A percentile compares a stretch with the other conserved stretches of the same genome.
phyloP scores from a whole-genome alignment of 2,797 vertebrate species.

The Channallabes apus region DNA sequence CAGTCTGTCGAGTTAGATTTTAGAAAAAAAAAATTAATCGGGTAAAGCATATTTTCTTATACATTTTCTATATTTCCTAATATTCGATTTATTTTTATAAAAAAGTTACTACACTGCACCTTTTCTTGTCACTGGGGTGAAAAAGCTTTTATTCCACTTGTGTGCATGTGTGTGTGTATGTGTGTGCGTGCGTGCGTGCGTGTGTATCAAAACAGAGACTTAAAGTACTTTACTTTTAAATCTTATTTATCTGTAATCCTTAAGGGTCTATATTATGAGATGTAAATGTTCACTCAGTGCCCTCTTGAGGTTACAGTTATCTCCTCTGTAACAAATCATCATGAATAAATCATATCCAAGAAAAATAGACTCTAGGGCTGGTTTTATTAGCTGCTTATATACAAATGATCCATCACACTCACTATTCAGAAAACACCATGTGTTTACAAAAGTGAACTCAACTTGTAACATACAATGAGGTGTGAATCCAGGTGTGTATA shows the following conservation, averaged over 20 bases:
- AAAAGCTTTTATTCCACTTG: not conserved
- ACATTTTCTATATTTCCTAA: too few relatives aligned
- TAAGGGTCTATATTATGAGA: not conserved
- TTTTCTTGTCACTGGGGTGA: not conserved
- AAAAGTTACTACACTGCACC: not conserved
- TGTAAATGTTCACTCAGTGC: not conserved
- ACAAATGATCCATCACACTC: not conserved
- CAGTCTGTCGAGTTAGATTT: not conserved
- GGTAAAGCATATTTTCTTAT: not conserved
- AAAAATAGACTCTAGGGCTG: not conserved
- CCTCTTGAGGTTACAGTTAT: too few relatives aligned
- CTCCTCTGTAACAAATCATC: not conserved
- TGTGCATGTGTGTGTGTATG: too few relatives aligned
- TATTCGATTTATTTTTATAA: not conserved
- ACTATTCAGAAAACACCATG: not conserved
- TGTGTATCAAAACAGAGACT: not conserved
- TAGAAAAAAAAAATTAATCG: too few relatives aligned
- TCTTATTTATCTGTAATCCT: not conserved
- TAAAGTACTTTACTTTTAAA: not conserved
- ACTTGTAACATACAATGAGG: not conserved
- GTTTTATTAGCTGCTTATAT: not conserved
- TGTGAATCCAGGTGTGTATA: slow-evolving; percentile 40
- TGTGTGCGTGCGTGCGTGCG: not conserved
- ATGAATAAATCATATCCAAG: not conserved
- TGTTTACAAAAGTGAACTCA: not conserved